Evolutionary conservation across 2,113 vertebrate genomes (phyloP).

Genomic region (Urocynchramus pylzowi): DNA sequence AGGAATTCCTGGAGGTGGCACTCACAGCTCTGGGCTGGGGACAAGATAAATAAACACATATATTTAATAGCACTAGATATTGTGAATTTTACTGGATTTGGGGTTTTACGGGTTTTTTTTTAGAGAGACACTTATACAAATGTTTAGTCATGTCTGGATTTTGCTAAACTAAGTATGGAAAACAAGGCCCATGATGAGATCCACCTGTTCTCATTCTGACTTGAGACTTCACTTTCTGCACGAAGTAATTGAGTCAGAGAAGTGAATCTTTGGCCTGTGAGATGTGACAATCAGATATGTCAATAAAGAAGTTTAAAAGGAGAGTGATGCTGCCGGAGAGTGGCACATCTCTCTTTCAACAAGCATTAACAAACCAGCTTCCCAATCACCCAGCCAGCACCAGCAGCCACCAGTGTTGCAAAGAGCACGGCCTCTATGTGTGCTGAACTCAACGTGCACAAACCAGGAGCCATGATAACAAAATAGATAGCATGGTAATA

Average conservation of each 20-base stretch:
- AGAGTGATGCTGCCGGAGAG: background rate
- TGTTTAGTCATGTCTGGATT: background rate
- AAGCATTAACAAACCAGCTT: background rate
- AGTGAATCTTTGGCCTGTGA: background rate
- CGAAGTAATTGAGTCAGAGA: background rate
- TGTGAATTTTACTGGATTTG: background rate
- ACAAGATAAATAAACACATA: background rate
- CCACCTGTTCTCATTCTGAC: background rate
- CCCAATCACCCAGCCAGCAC: background rate
- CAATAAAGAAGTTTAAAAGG: background rate
- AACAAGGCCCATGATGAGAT: background rate
- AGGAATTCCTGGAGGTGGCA: background rate
- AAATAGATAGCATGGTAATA: background rate
- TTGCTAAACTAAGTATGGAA: background rate
- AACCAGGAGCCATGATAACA: background rate
- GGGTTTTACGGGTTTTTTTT: background rate
- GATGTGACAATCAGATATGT: background rate
- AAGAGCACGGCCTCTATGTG: fast-evolving
- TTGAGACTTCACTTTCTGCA: background rate
- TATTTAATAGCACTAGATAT: background rate
- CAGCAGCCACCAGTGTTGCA: background rate
- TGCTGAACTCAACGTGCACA: background rate
- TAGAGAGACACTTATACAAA: background rate
- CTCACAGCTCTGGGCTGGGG: background rate
- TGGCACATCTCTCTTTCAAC: no score